phyloP scores from a whole-genome alignment of 2,888 invertebrate species.

The Phortica okadai region DNA sequence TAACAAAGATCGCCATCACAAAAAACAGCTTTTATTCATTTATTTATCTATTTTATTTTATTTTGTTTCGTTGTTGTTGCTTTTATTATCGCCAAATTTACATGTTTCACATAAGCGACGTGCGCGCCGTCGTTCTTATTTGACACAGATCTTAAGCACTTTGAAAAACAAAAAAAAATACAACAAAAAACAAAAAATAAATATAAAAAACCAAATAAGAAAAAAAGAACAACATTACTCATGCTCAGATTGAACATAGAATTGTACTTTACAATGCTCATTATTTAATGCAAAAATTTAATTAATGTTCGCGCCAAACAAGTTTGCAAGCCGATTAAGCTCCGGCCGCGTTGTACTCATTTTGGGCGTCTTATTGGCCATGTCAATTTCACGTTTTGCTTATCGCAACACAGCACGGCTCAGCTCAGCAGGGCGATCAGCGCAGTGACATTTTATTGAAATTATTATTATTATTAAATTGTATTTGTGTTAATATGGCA shows the following conservation, averaged over 20 bases:
- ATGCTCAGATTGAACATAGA: background rate
- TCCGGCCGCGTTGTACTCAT: background rate
- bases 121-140: background rate
- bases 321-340: background rate
- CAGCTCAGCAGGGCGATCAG: background rate
- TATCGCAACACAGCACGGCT: background rate
- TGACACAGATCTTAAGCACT: conserved; percentile 24
- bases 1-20: conserved; percentile 15
- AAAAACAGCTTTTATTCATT: background rate
- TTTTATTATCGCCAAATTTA: conserved; percentile 20
- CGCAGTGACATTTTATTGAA: conserved; percentile 9
- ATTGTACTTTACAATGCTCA: background rate
- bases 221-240: background rate
- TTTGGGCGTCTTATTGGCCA: conserved; percentile 21
- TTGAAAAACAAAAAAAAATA: conserved; percentile 4
- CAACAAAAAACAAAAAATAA: background rate
- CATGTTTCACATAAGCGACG: conserved; percentile 20
- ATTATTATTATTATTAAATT: conserved; percentile 2
- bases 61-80: background rate
- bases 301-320: conserved; percentile 11
- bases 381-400: background rate
- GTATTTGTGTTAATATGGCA: background rate
- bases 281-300: conserved; percentile 19
- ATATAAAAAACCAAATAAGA: background rate
- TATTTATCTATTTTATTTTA: background rate